phyloP scores from a whole-genome alignment of 2,113 vertebrate genomes.

The Orientallactaga bullata region DNA sequence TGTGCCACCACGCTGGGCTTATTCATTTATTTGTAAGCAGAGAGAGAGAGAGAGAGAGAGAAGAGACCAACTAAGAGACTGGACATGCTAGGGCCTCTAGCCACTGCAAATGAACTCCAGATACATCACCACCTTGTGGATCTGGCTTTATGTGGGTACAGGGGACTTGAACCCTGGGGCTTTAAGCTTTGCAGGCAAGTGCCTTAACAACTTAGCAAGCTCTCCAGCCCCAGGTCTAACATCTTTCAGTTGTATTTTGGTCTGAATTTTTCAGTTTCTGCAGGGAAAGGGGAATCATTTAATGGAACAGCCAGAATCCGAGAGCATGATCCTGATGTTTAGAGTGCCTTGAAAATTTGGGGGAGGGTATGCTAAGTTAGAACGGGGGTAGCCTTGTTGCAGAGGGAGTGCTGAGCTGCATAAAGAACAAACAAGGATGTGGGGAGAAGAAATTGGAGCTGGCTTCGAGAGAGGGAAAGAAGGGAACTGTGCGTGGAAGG shows the following conservation, averaged over 20 bases:
- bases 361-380: neutral
- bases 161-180: no score
- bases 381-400: neutral
- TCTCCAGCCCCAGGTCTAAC: no score
- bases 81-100: no score
- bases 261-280: neutral
- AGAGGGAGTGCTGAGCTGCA: neutral
- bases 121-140: no score
- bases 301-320: neutral
- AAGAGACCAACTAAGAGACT: no score
- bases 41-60: no score
- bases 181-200: no score
- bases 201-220: no score
- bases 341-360: neutral
- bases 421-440: neutral
- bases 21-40: no score
- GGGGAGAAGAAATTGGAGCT: neutral
- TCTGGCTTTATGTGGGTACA: no score
- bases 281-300: neutral
- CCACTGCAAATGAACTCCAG: no score
- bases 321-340: neutral
- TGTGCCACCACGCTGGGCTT: no score
- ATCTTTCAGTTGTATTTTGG: neutral
- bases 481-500: neutral
- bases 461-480: neutral